Base-by-base conservation (phyloP, 2,888 invertebrate species). In the Cecidostiba fungosa region DNA sequence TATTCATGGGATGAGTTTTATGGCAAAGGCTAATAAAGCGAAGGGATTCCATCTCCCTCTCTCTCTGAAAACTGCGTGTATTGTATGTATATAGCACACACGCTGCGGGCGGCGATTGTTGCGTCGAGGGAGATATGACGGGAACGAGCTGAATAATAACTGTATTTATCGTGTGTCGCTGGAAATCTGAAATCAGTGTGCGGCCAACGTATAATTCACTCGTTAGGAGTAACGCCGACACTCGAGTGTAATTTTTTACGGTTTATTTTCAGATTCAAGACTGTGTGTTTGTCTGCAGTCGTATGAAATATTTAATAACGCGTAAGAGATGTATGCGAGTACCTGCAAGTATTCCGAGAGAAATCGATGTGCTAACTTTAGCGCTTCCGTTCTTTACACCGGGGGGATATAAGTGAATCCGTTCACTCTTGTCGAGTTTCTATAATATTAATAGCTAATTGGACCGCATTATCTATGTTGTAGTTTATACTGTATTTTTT, bases 1-100 rank as follows among this genome's bases (percentile, higher is more conserved):
- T 76, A 76, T 76, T 76, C 76, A 76, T 76, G 14, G 76, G 32
- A 14, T 54, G 76, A 54, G 19, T 12, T 50, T 32, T 32, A 54
- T 50, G 54, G n/a, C 6, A 16, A 29, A 39, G 50, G 29, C 29
- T 32, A 76, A 50, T 76, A 76, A 76, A 76, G 29, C 50, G 74
- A 1, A n/a, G 59, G 19, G 72, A 19, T 5, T 72, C 23, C 19
- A 19, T 36, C 5, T 5, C 16, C 5, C 19, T 32, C 69, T 32
- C 39, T n/a, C 19, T 8, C 19, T 10, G 66, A 66, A 66, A 66
- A 66, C 23, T 59, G 8, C n/a, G n/a, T 59, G 16, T 19, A 19
- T 12, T n/a, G n/a, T 54, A 54, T 23, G 29, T 66, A 66, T 26
- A 66, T 10, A 29, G 26, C 23, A 26, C n/a, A 12, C 12, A 26